A percentile compares a stretch with the other conserved stretches of the same genome.
Evolutionary conservation across 2,113 vertebrate genomes (phyloP).

Genomic region (Glareola pratincola): DNA sequence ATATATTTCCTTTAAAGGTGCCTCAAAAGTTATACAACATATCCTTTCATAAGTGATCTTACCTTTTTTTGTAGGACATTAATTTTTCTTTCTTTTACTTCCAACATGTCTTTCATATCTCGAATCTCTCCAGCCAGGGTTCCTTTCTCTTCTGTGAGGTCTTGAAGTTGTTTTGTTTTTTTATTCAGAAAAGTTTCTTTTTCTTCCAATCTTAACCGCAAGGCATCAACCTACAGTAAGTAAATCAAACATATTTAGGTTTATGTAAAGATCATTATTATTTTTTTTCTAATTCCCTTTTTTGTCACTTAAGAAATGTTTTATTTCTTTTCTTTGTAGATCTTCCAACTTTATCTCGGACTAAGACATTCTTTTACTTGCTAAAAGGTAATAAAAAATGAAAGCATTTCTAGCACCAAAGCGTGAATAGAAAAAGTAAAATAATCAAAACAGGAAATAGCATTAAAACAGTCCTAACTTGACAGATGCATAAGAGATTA

Average conservation of each 20-base stretch:
- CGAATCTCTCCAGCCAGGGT: conserved; percentile 95
- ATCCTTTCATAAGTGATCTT: neutral
- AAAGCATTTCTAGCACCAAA: neutral
- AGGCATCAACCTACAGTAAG: conserved; percentile 88
- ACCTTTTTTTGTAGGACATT: conserved; percentile 99
- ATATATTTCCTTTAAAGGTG: neutral
- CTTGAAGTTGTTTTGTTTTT: conserved; percentile 98
- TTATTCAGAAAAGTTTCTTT: conserved; percentile 98
- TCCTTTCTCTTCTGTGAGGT: conserved; percentile 97
- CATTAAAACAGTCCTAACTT: neutral
- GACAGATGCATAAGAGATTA: neutral
- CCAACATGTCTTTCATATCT: conserved; percentile 99
- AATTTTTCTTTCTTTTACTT: conserved; percentile 98
- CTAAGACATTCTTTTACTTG: neutral
- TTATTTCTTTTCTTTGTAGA: neutral
- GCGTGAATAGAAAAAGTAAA: neutral
- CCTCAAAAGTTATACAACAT: neutral
- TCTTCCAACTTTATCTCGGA: neutral
- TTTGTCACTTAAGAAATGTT: neutral
- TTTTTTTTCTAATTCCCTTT: neutral
- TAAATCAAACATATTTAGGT: neutral
- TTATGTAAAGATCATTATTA: neutral
- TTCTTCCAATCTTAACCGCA: conserved; percentile 94
- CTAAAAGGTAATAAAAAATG: neutral
- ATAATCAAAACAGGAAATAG: neutral